Percentiles rank a stretch among this genome's conserved stretches.
phyloP scores from a whole-genome alignment of 2,113 vertebrate genomes.

The Myotis yumanensis region DNA sequence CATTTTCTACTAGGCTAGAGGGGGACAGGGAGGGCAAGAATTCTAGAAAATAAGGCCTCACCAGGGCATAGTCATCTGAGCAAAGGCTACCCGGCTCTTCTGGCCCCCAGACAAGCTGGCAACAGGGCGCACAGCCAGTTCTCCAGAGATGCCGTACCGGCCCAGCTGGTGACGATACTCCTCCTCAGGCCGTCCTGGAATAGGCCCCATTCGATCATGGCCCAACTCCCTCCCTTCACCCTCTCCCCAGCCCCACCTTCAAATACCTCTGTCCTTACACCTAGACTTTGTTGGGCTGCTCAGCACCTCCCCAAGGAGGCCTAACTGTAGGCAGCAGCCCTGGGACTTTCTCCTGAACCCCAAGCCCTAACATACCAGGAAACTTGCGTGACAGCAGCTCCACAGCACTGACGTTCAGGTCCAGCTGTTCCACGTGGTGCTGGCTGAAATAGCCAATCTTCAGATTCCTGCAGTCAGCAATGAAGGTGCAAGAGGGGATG shows the following conservation, averaged over 20 bases:
- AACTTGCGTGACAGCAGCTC: constrained; percentile 95
- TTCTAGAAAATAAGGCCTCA: constrained; percentile 78
- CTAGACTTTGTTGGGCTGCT: neutral
- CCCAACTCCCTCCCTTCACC: neutral
- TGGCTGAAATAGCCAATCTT: constrained; percentile 99
- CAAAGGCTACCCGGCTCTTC: constrained; percentile 98
- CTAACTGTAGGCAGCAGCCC: neutral
- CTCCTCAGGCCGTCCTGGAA: constrained; percentile 92
- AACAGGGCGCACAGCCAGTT: constrained; percentile 93
- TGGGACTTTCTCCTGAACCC: neutral
- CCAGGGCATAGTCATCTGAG: constrained; percentile 99
- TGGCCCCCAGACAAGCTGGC: constrained; percentile 97
- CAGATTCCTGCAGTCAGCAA: constrained; percentile 87
- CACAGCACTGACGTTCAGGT: constrained; percentile 95
- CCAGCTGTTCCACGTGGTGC: constrained; percentile 98
- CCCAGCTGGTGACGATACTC: constrained; percentile 98
- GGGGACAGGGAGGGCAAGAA: neutral
- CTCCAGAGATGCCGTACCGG: constrained; percentile 94
- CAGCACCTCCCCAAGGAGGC: neutral
- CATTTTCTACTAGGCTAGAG: neutral
- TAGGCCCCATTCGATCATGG: constrained; percentile 28
- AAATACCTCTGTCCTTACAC: neutral
- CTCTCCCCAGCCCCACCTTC: neutral
- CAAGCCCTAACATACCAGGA: constrained; percentile 86
- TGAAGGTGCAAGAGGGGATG: neutral